Evolutionary conservation across 2,797 vertebrate genomes (phyloP).

Genomic region (Ceryle rudis): DNA sequence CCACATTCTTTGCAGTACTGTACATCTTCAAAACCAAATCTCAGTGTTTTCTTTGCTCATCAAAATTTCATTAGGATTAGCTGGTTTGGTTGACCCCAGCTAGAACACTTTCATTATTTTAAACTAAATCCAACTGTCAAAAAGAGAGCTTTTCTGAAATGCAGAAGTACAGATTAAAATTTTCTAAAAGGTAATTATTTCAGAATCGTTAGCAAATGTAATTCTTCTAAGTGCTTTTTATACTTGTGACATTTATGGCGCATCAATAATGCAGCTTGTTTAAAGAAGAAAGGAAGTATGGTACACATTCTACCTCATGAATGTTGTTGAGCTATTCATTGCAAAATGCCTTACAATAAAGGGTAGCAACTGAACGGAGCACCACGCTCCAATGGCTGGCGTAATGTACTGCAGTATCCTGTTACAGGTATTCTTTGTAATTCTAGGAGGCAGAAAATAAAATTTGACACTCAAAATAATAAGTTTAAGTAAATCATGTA

Average conservation of each 20-base stretch:
- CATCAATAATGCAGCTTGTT: constrained; percentile 72
- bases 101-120: not conserved
- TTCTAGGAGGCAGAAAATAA: constrained; percentile 86
- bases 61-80: not conserved
- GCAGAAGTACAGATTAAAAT: not conserved
- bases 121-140: not conserved
- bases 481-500: constrained; percentile 82
- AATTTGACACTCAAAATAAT: constrained; percentile 85
- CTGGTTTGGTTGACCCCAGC: not conserved
- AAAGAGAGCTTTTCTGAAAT: not conserved
- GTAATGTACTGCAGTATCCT: constrained; percentile 86
- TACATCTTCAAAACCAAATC: not conserved
- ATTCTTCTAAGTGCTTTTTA: constrained; percentile 60
- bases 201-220: constrained; percentile 15
- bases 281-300: constrained; percentile 46
- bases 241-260: constrained; percentile 49
- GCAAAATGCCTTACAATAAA: constrained; percentile 56
- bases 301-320: constrained; percentile 28
- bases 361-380: constrained; percentile 56
- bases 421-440: constrained; percentile 92
- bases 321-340: constrained; percentile 58
- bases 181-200: constrained; percentile 34
- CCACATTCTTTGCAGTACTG: not conserved
- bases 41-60: not conserved
- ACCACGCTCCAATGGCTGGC: constrained; percentile 72